Conservation (phyloP, 2,797 vertebrate genomes). For the Tamandua tetradactyla region DNA sequence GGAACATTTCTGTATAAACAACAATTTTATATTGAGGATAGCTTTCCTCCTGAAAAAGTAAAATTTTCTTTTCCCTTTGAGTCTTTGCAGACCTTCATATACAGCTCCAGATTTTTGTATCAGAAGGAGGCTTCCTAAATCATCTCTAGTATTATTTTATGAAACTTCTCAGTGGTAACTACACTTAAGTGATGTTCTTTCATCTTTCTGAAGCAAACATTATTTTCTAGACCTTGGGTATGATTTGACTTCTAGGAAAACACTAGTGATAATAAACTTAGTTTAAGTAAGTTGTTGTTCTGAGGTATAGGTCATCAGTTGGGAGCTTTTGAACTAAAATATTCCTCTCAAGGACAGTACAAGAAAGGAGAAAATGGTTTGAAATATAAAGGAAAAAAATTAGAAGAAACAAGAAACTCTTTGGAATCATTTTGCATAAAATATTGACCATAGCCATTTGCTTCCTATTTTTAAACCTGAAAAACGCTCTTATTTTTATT, state of each 20-base stretch:
- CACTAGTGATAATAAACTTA: background rate
- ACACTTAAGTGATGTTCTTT: background rate
- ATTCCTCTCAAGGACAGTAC: slow-evolving; percentile 14
- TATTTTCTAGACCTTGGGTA: background rate
- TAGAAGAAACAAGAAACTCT: slow-evolving; percentile 27
- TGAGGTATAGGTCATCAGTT: background rate
- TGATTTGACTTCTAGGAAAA: slow-evolving; percentile 53
- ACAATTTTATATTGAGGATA: background rate
- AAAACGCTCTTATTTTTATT: slow-evolving; percentile 20
- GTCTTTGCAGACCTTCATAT: background rate
- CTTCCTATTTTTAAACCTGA: slow-evolving; percentile 30
- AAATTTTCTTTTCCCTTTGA: background rate
- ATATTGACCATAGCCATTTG: slow-evolving; percentile 38
- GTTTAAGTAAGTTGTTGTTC: background rate
- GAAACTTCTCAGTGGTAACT: background rate
- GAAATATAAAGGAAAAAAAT: slow-evolving; percentile 56
- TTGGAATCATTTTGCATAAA: slow-evolving; percentile 39
- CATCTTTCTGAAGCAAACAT: background rate
- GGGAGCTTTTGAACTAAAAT: slow-evolving; percentile 40
- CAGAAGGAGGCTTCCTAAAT: background rate
- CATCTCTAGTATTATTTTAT: background rate
- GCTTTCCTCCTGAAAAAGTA: background rate
- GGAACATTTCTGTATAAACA: background rate
- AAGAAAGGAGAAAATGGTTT: slow-evolving; percentile 48
- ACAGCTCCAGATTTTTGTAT: background rate